These are phyloP conservation scores for Eupithecia exiguata DNA, from an alignment of 2,888 invertebrate species.

Conservation along the genomic window DNA sequence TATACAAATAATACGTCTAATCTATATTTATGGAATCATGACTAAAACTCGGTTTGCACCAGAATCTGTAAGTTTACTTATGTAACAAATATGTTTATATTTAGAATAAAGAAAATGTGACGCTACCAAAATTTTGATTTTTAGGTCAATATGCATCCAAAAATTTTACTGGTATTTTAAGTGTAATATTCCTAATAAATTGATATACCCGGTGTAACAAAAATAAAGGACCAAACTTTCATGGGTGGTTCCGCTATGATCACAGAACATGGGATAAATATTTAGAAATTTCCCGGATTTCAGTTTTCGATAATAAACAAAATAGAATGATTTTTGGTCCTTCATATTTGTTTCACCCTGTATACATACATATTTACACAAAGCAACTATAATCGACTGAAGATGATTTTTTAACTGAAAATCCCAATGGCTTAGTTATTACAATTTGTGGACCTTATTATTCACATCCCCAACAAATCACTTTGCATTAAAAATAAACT, in stretches of 20 bases:
- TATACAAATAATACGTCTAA: slow-evolving; percentile 22
- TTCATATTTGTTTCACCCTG: no score
- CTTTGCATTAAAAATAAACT: slow-evolving; percentile 10
- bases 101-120: background rate
- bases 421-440: background rate
- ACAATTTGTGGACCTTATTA: background rate
- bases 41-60: slow-evolving; percentile 12
- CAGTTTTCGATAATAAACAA: no score
- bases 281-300: no score
- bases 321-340: no score
- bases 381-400: background rate
- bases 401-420: background rate
- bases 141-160: background rate
- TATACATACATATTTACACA: background rate
- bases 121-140: background rate
- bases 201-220: no score
- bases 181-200: background rate
- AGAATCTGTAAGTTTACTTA: background rate
- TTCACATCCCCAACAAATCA: background rate
- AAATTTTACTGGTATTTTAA: background rate
- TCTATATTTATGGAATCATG: slow-evolving; percentile 33
- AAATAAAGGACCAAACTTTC: no score
- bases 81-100: background rate
- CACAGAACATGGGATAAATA: no score
- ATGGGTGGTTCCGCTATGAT: no score